Evolutionary conservation across 1,140 invertebrate species (phyloP).

Genomic region (Cataglyphis hispanica): DNA sequence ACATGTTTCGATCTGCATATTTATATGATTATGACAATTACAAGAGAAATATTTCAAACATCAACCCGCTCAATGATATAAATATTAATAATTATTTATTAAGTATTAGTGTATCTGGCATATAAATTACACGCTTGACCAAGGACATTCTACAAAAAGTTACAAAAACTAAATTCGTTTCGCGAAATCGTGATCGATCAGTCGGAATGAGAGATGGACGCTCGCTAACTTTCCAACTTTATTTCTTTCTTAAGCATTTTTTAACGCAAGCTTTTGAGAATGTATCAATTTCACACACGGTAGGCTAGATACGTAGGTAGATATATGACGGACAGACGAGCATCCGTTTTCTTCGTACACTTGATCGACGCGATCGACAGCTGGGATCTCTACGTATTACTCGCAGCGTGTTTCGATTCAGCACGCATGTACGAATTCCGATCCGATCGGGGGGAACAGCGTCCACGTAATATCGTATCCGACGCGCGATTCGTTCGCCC

Average conservation of each 20-base stretch:
- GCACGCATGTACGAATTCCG: slow-evolving; percentile 20
- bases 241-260: background rate
- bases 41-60: slow-evolving; percentile 80
- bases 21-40: slow-evolving; percentile 82
- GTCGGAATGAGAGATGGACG: background rate
- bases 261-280: background rate
- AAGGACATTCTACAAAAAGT: background rate
- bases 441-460: background rate
- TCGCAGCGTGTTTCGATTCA: slow-evolving; percentile 37
- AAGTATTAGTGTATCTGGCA: background rate
- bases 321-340: background rate
- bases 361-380: slow-evolving; percentile 46
- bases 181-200: slow-evolving; percentile 1
- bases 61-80: slow-evolving; percentile 63
- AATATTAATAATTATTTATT: slow-evolving; percentile 66
- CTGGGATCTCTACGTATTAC: slow-evolving; percentile 11
- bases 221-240: background rate
- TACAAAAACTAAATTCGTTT: slow-evolving; percentile 2
- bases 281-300: slow-evolving; percentile 25
- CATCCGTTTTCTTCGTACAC: slow-evolving; percentile 9
- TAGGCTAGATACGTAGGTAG: background rate
- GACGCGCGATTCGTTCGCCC: slow-evolving; percentile 15
- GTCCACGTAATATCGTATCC: slow-evolving; percentile 46
- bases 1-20: slow-evolving; percentile 80
- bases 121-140: slow-evolving; percentile 39